These are phyloP conservation scores for Bradynema listronoti DNA, from an alignment of 1,140 invertebrate genomes.

Conservation along the genomic window DNA sequence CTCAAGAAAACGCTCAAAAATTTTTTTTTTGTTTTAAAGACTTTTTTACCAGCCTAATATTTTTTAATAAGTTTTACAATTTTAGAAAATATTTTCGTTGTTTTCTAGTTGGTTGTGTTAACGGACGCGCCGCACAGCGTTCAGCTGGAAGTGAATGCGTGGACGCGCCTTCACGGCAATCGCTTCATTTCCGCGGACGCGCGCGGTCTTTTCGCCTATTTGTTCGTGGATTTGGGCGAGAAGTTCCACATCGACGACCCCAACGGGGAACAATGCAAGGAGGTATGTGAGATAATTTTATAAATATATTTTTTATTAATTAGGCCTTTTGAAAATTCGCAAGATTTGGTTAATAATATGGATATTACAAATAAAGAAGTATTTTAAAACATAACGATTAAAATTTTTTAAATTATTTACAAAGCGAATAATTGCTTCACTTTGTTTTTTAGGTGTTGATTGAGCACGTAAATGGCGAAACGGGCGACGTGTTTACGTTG, in stretches of 20 bases:
- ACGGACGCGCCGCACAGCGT: conserved; percentile 72
- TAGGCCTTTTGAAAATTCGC: no score
- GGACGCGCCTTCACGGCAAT: conserved; percentile 74
- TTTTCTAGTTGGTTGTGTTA: conserved; percentile 72
- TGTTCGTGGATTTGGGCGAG: conserved; percentile 58
- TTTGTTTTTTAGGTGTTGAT: conserved; percentile 38
- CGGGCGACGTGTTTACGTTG: conserved; percentile 60
- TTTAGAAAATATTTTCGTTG: no score
- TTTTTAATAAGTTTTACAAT: no score
- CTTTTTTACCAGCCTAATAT: no score
- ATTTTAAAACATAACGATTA: no score
- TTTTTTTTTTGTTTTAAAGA: no score
- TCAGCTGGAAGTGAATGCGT: conserved; percentile 72
- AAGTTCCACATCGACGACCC: conserved; percentile 60
- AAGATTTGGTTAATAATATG: no score
- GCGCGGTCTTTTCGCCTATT: conserved; percentile 76
- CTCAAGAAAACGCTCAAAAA: no score
- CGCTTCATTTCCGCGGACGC: conserved; percentile 82
- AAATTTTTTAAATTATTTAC: not conserved
- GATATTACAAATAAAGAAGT: no score
- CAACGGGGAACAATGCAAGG: conserved; percentile 61
- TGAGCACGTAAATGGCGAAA: conserved; percentile 44
- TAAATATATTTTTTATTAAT: not conserved
- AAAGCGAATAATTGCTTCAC: not conserved
- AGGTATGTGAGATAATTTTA: conserved; percentile 47